Conservation (phyloP, 2,888 invertebrate species). For the Caenorhabditis zanzibari region DNA sequence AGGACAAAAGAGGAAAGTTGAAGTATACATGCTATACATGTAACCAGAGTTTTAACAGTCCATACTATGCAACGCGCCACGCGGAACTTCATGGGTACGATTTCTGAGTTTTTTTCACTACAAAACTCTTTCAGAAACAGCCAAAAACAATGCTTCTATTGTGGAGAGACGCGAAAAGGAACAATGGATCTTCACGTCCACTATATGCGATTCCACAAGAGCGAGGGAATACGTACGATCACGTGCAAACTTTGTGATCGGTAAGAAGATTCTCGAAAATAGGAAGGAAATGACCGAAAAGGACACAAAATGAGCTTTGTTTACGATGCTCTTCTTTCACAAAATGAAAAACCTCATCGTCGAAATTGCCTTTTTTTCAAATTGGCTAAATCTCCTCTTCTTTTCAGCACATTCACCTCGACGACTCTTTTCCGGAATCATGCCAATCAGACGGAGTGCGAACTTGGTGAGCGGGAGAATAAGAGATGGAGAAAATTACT, state of each 20-base stretch:
- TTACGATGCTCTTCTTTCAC: slow-evolving; percentile 13
- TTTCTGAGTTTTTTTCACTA: neutral
- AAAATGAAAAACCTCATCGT: slow-evolving; percentile 41
- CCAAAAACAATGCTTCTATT: slow-evolving; percentile 54
- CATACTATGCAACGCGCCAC: slow-evolving; percentile 32
- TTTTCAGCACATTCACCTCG: slow-evolving; percentile 57
- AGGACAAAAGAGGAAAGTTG: slow-evolving; percentile 32
- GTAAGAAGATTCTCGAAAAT: no score
- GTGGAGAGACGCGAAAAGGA: slow-evolving; percentile 53
- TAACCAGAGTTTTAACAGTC: slow-evolving; percentile 6
- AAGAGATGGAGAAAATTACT: neutral
- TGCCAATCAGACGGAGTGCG: slow-evolving; percentile 8
- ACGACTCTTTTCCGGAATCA: slow-evolving; percentile 38
- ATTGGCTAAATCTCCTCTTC: slow-evolving; percentile 53
- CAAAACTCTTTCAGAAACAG: slow-evolving; percentile 13
- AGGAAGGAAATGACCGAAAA: neutral
- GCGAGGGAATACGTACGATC: slow-evolving; percentile 43
- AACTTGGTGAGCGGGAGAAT: slow-evolving; percentile 9
- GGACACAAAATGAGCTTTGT: slow-evolving; percentile 34
- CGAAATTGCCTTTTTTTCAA: slow-evolving; percentile 27
- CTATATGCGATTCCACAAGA: slow-evolving; percentile 46
- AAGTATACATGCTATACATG: slow-evolving; percentile 47
- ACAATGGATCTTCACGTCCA: slow-evolving; percentile 49
- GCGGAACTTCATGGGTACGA: slow-evolving; percentile 40
- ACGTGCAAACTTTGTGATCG: slow-evolving; percentile 34